Evolutionary conservation across 2,888 invertebrate species (phyloP).

Genomic region (Catocala fraxini): DNA sequence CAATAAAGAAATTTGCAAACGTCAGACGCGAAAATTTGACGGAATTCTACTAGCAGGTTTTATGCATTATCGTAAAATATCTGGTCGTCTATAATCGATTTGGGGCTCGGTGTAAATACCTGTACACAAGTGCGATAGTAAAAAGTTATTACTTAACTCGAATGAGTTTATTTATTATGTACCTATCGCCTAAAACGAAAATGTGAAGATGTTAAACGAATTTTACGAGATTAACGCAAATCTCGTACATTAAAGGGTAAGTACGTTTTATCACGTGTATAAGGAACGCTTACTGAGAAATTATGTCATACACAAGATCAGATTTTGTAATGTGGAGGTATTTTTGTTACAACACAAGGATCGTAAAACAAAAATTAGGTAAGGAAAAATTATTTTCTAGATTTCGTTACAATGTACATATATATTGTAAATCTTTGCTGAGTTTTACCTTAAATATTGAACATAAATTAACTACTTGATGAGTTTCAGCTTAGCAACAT

Average conservation of each 20-base stretch:
- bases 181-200: neutral
- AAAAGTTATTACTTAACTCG: neutral
- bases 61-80: slow-evolving; percentile 24
- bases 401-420: too few relatives aligned
- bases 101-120: slow-evolving; percentile 3
- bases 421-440: too few relatives aligned
- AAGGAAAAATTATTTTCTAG: too few relatives aligned
- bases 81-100: too few relatives aligned
- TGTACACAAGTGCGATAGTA: neutral
- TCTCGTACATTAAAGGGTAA: neutral
- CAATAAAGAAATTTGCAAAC: slow-evolving; percentile 14
- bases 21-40: slow-evolving; percentile 16
- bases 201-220: slow-evolving; percentile 2
- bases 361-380: too few relatives aligned
- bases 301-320: too few relatives aligned
- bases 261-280: neutral
- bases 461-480: too few relatives aligned
- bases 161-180: neutral
- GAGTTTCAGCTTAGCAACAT: too few relatives aligned
- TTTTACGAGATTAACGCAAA: slow-evolving; percentile 3
- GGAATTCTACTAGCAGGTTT: slow-evolving; percentile 15
- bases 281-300: neutral
- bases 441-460: too few relatives aligned
- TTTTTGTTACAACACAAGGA: too few relatives aligned
- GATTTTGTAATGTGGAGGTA: too few relatives aligned